A percentile compares a stretch with the other conserved stretches of the same genome.
These are phyloP conservation scores for Cotesia typhae DNA, from an alignment of 1,140 invertebrate species.

Conservation along the genomic window DNA sequence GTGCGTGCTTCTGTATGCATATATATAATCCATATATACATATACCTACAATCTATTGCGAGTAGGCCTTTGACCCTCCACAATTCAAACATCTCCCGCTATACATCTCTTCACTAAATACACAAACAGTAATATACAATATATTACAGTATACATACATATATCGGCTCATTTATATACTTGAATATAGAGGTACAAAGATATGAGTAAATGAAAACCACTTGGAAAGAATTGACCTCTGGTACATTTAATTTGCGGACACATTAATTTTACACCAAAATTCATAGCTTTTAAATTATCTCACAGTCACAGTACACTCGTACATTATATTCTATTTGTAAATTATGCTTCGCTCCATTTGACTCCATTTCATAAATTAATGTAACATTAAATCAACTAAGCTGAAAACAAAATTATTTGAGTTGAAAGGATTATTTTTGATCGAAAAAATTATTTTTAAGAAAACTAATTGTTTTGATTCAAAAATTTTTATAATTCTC, in stretches of 20 bases:
- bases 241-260: conserved; percentile 36
- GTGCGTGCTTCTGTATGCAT: no score
- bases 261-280: conserved; percentile 32
- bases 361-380: neutral
- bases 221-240: conserved; percentile 33
- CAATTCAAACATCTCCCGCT: conserved; percentile 24
- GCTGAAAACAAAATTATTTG: neutral
- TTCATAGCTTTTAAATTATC: conserved; percentile 25
- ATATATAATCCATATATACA: no score
- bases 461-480: no score
- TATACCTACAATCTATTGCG: conserved; percentile 9
- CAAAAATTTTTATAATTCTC: no score
- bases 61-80: conserved; percentile 25
- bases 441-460: no score
- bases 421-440: no score
- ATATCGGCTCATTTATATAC: neutral
- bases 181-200: neutral
- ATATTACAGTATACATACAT: no score
- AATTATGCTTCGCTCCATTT: no score
- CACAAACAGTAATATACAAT: conserved; percentile 15
- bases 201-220: conserved; percentile 26
- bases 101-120: conserved; percentile 3
- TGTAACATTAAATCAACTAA: neutral
- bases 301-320: neutral
- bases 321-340: neutral